Evolutionary conservation across 2,888 invertebrate species (phyloP), one percentile per base, ranked within the genome.

Genomic region (Carcina quercana): DNA sequence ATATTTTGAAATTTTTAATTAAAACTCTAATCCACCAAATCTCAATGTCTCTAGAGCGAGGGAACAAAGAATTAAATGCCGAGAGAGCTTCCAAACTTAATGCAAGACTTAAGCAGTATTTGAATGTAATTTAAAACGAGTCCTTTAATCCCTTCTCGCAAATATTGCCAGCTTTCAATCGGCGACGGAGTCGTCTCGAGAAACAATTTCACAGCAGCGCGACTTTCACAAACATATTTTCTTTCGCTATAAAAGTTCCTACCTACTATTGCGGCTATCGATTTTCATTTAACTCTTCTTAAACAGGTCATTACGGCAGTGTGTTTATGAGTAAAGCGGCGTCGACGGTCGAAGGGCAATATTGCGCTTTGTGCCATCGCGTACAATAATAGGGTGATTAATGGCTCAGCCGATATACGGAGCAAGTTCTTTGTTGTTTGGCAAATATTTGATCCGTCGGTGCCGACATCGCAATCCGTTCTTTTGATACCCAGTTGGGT

Each of bases 371-470:
- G 70, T 72, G 65, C 65, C 61, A 59, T 63, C 57, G 53, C 61
- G 57, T 63, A 69, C 72, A 79, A 78, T 76, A 75, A 71, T 68
- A 60, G 68, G 50, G 69, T 82, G 79, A 82, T 82, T 79, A 80
- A 82, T 82, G 78, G 67, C 62, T 61, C 59, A 57, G 57, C 57
- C 73, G 69, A 71, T 75, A 71, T 66, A 68, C 62, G 60, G 50
- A 54, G 64, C 62, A 57, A 70, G 64, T 69, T 74, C 75, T 78
- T 80, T 80, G 78, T 78, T 74, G 73, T 65, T 68, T 53, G 50
- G 63, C 75, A 78, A 80, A 82, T 79, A 78, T 82, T 74, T 71
- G 72, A 72, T 70, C 66, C 59, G 48, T 12, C 28, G 34, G 52
- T 52, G 58, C 50, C 63, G 63, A 57, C 62, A 54, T 55, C 60